Base-by-base conservation (phyloP, 2,113 vertebrate species). In the Rhinogobius similis region DNA sequence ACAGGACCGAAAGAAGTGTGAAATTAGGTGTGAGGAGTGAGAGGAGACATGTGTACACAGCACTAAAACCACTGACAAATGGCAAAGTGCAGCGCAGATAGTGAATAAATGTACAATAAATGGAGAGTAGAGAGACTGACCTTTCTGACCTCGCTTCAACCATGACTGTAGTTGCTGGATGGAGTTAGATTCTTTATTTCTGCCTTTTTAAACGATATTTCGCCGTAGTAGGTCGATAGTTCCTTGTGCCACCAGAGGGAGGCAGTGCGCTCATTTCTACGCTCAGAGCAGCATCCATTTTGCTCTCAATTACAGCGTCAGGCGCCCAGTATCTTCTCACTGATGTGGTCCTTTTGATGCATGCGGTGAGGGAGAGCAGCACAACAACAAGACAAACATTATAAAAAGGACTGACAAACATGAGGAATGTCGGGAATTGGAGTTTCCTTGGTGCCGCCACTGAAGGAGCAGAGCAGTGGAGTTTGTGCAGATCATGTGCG, bases 271-370 rank as follows among this genome's bases (percentile, higher is more conserved):
- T 66, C 85, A 77, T 84, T 82, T 68, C 69, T 29, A 23, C 64
- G 76, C 50, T 23, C 52, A 67, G 64, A 72, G 72, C 72, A 71
- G 89, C 89, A 87, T 90, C 90, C 89, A 90, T 91, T 90, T 92
- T 91, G 77, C 90, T 81, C 86, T 77, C 76, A 82, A 85, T 89
- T 82, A 69, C 53, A 62, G 66, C 20, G n/a, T n/a, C n/a, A n/a
- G n/a, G n/a, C n/a, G n/a, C n/a, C n/a, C n/a, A n/a, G n/a, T 83
- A 83, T 86, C 79, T 46, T 70, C 67, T 64, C 72, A 70, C 38
- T 82, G 82, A 85, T 85, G 86, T 87, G 83, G 82, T 67, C 76
- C 67, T 71, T 70, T 76, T 79, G 56, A 86, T 79, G 59, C 61
- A 27, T 72, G 67, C 68, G 52, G 11, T 67, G 62, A 46, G 67